phyloP scores from a whole-genome alignment of 2,113 vertebrate species.

The Pao palembangensis region DNA sequence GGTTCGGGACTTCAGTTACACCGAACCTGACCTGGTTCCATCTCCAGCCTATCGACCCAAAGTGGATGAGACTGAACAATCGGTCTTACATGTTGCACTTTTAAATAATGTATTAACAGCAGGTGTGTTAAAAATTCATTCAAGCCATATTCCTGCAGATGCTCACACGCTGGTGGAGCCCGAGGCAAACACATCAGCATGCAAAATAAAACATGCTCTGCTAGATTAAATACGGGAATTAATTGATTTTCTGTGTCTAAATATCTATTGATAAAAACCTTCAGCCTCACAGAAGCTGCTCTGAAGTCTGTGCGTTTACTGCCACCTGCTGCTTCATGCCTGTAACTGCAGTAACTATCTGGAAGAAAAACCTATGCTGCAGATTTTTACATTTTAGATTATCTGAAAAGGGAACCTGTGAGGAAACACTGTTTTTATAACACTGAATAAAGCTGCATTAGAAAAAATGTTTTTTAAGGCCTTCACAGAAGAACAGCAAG shows the following conservation, averaged over 20 bases:
- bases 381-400: too few species aligned
- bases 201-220: not conserved
- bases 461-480: too few species aligned
- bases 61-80: not conserved
- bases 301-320: conserved; percentile 12
- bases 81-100: not conserved
- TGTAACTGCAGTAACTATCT: conserved; percentile 15
- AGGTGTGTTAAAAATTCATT: not conserved
- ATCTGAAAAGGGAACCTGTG: too few species aligned
- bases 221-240: conserved; percentile 4
- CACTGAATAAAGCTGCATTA: too few species aligned
- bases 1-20: not conserved
- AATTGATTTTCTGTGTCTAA: conserved; percentile 1
- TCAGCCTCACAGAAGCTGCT: not conserved
- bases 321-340: conserved; percentile 40
- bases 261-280: conserved; percentile 7
- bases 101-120: too few species aligned
- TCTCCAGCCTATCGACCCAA: not conserved
- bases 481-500: too few species aligned
- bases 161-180: not conserved
- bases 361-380: too few species aligned
- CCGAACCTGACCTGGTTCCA: not conserved
- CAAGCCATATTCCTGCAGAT: not conserved
- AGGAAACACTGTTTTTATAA: too few species aligned
- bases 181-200: not conserved